Percentiles rank a stretch among this genome's conserved stretches.
Evolutionary conservation across 2,888 invertebrate species (phyloP).

Genomic region (Diarsia brunnea): DNA sequence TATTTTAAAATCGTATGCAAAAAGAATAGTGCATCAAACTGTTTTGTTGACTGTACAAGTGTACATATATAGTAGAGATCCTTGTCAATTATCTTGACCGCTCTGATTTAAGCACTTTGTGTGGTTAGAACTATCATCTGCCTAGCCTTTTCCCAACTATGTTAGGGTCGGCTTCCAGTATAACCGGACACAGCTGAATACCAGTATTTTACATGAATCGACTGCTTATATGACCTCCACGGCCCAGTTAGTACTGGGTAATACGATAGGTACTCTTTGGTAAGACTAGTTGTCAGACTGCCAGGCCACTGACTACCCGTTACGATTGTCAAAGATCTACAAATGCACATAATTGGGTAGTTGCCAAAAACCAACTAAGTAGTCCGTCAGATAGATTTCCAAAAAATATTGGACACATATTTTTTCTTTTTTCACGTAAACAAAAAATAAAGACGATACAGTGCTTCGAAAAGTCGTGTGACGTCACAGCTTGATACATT

Average conservation of each 20-base stretch:
- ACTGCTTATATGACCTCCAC: neutral
- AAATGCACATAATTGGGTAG: neutral
- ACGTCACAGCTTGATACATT: too few relatives aligned
- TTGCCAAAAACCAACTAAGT: too few relatives aligned
- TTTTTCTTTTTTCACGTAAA: too few relatives aligned
- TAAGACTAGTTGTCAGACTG: neutral
- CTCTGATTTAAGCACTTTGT: neutral
- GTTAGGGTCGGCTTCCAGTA: neutral
- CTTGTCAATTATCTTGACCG: neutral
- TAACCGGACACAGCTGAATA: neutral
- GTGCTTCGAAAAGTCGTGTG: too few relatives aligned
- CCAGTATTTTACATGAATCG: neutral
- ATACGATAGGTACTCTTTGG: neutral
- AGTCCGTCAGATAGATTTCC: too few relatives aligned
- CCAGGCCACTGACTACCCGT: neutral
- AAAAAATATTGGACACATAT: too few relatives aligned
- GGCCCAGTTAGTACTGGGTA: neutral
- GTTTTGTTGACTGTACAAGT: slow-evolving; percentile 8
- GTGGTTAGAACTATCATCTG: neutral
- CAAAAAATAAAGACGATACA: too few relatives aligned
- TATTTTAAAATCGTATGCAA: neutral
- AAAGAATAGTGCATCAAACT: neutral
- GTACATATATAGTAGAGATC: neutral
- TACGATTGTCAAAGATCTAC: neutral
- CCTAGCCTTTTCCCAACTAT: neutral